Evolutionary conservation across 2,113 vertebrate genomes (phyloP), one percentile per base, ranked within the genome.

Genomic region (Phyllostomus hastatus): DNA sequence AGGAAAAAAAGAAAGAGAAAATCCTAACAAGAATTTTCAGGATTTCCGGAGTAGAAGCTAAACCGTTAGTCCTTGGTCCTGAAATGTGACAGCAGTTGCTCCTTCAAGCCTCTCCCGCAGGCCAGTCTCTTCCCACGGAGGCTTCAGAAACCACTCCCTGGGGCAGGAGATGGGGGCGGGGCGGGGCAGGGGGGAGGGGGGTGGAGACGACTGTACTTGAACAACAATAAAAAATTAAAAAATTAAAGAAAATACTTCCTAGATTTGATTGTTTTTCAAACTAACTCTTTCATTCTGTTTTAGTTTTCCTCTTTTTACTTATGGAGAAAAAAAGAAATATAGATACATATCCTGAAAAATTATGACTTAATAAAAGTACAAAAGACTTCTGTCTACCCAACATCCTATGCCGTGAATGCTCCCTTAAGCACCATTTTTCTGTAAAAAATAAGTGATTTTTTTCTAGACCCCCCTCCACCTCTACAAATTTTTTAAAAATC

Each of bases 211-310:
- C 26, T 61, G 24, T 61, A 11, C 59, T 61, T 28, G 10, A 61
- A 28, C 59, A 61, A 28, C 57, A 59, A 59, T 59, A 61, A 61
- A 61, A 61, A 66, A 66, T 15, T 83, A 57, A 64, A 89, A 94
- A 95, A 91, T 46, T 20, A 86, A 1, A 50, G 83, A 94, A 96
- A 91, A 33, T 26, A 83, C 1, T 80, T 52, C 16, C 24, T 41
- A 73, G 31, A 33, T 72, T 80, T 86, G 59, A 50, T 66, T 75
- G 78, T 73, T 61, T 59, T 78, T 52, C 38, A 87, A 95, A 50
- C 9, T 43, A 88, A 19, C 16, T 84, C 31, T 79, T 75, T 80
- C 31, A 57, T 6, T 35, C 17, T 43, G 5, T 66, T 80, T 70
- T 35, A 38, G 1, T 50, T 90, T 86, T 90, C 67, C 57, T 73